phyloP scores from a whole-genome alignment of 2,888 invertebrate genomes.

The Blastobasis lacticolella region DNA sequence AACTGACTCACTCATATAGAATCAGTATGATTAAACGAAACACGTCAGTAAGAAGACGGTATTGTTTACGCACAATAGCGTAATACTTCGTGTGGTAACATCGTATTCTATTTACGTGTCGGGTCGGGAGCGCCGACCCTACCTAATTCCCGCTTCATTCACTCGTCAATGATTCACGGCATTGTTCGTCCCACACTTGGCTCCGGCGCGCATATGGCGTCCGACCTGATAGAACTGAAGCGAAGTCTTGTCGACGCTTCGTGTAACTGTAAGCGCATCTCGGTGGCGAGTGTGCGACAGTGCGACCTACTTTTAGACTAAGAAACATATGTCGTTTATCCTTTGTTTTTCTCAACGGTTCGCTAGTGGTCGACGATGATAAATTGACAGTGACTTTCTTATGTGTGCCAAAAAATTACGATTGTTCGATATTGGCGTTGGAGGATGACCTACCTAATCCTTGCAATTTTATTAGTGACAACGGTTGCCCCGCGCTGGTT shows the following conservation, averaged over 20 bases:
- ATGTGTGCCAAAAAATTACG: no score
- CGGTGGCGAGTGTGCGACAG: no score
- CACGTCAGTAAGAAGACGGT: background rate
- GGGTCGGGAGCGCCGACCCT: conserved; percentile 54
- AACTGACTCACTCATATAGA: no score
- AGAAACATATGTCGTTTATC: conserved; percentile 35
- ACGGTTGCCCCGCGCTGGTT: no score
- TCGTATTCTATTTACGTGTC: conserved; percentile 47
- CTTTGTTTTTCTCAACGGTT: conserved; percentile 16
- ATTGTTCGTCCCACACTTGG: conserved; percentile 49
- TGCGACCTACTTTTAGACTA: conserved; percentile 32
- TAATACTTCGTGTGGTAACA: conserved; percentile 25
- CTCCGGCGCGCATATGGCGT: conserved; percentile 29
- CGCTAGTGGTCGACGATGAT: no score
- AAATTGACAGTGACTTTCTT: no score
- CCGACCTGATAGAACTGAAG: conserved; percentile 22
- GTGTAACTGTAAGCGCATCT: conserved; percentile 6
- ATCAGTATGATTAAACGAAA: no score
- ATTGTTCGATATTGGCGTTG: no score
- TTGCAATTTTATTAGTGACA: no score
- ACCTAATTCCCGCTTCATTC: conserved; percentile 49
- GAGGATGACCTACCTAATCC: no score
- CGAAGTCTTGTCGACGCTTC: conserved; percentile 10
- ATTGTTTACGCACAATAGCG: conserved; percentile 6
- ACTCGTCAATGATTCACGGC: conserved; percentile 50